These are phyloP conservation scores for Lepus oiostolus DNA, from an alignment of 2,797 vertebrate genomes.

Conservation along the genomic window DNA sequence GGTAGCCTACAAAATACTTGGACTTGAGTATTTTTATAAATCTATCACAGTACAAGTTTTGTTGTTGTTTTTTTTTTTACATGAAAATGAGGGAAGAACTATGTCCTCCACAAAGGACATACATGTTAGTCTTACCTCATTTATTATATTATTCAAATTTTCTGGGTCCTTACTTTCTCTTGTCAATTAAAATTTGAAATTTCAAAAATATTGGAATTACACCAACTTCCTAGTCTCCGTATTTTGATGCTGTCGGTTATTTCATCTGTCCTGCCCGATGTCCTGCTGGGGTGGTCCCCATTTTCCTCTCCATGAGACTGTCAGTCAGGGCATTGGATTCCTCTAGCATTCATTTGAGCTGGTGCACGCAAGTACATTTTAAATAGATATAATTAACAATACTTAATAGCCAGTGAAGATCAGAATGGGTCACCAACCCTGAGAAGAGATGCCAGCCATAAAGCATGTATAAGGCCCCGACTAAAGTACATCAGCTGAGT, in stretches of 20 bases:
- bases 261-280: not conserved
- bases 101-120: not conserved
- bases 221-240: not conserved
- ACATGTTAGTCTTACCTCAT: not conserved
- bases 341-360: not conserved
- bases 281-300: not conserved
- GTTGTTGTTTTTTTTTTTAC: not conserved
- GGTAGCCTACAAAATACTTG: not conserved
- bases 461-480: no score
- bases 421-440: not conserved
- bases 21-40: not conserved
- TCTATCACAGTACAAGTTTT: not conserved
- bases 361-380: not conserved
- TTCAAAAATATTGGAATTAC: not conserved
- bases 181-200: not conserved
- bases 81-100: not conserved
- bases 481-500: no score
- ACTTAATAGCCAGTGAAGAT: no score
- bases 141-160: conserved; percentile 18
- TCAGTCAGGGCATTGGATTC: not conserved
- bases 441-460: not conserved
- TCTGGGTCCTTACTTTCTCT: not conserved
- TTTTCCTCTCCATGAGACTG: not conserved
- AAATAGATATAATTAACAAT: not conserved
- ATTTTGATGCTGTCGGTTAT: not conserved